Evolutionary conservation across 2,113 vertebrate genomes (phyloP), one percentile per base, ranked within the genome.

Genomic region (Acrocephalus kingi): DNA sequence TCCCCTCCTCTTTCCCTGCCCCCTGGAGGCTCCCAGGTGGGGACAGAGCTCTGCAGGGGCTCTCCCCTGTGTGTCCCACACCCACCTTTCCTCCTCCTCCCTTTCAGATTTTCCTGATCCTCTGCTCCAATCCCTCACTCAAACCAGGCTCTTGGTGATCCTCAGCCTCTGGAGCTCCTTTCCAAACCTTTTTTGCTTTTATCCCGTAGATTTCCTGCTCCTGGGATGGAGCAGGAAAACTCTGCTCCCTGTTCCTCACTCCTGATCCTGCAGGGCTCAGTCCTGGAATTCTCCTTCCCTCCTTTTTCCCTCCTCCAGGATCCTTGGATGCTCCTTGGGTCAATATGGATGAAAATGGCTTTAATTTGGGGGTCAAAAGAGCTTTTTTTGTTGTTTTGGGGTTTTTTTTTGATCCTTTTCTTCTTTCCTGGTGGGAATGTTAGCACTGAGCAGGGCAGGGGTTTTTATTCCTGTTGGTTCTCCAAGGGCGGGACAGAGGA

Each of bases 291-390:
- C 35, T 35, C 35, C 35, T 35, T 35, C 35, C 35, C 35, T 35
- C 35, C 35, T 31, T 3, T 67, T 51, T 12, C 3, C 1, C 22
- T 2, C 5, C 6, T 4, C 19, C 39, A 31, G 46, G 27, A 37
- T 55, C 30, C 61, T 18, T 14, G 45, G 35, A 4, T 49, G 18
- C 1, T 51, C 20, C 4, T 0, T 9, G 64, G 6, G 6, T 49
- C 13, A 1, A 1, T 5, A 0, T 64, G 74, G 59, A n/a, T 48
- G 22, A 11, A 72, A 87, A 24, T 7, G 3, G 11, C 12, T 74
- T 81, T 35, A 19, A 55, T 61, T 33, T 21, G 16, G 22, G 58
- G 8, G 4, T 31, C 30, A 41, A 16, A 59, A 37, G 15, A 37
- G n/a, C 11, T 59, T 37, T 59, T 8, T 39, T 39, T 39, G 37